Evolutionary conservation across 1,140 invertebrate genomes (phyloP), one percentile per base, ranked within the genome.

Genomic region (Macrocentrus cingulum): DNA sequence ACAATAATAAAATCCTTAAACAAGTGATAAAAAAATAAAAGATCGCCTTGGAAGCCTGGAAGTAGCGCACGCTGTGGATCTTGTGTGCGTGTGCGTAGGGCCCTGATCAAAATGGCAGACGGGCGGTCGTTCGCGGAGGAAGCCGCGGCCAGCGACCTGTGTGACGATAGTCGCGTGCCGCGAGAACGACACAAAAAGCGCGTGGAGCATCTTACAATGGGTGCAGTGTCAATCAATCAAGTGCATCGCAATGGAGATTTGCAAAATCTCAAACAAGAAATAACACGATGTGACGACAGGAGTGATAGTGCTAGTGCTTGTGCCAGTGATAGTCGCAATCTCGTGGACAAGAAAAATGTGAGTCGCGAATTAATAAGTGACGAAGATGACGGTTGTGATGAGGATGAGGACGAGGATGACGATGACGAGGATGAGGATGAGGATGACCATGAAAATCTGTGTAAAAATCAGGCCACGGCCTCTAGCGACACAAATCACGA

Each of bases 51-150:
- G n/a, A n/a, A n/a, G n/a, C n/a, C n/a, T n/a, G n/a, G n/a, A n/a
- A n/a, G n/a, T n/a, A n/a, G 25, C 25, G 25, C 25, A 29, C 25
- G 25, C 25, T 4, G 25, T 4, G 4, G 25, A 39, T 11, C 4
- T 51, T 13, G 25, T 39, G 39, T 25, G 51, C 39, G 51, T 41
- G 51, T 23, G 45, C 11, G 23, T 46, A 51, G 50, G 44, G 51
- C 36, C 20, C 36, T n/a, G 19, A 49, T 53, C 72, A 76, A 76
- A 69, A 76, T 76, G 74, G 74, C 72, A 76, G 74, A 76, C 71
- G 66, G 71, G 61, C 64, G 68, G 67, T 74, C 54, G 66, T 74
- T 45, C 63, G 66, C 60, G 60, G 65, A 66, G 62, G 72, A 74
- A 67, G 68, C 68, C 65, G 59, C 62, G 56, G 55, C 58, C 62